Conservation (phyloP, 35 echinoderm and acorn worm genomes). For the Apostichopus japonicus region DNA sequence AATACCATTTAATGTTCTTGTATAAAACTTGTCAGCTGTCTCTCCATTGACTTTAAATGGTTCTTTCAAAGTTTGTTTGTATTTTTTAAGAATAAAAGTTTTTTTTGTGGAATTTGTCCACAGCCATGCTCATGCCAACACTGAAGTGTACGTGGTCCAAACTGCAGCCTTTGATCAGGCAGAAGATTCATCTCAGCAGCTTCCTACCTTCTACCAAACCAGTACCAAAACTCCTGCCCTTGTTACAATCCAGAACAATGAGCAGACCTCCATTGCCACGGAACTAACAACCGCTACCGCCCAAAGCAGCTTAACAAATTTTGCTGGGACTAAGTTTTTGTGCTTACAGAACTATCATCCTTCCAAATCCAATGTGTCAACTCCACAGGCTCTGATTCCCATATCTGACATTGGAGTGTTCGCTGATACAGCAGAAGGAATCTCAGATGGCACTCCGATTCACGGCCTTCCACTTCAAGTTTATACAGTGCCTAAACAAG, state of each 20-base stretch:
- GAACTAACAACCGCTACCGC: not conserved
- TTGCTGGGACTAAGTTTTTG: conserved; percentile 9
- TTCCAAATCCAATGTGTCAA: not conserved
- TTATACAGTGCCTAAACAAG: conserved; percentile 11
- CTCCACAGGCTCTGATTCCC: conserved; percentile 27
- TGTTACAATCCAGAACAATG: not conserved
- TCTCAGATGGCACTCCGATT: not conserved
- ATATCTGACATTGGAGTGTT: conserved; percentile 17
- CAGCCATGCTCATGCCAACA: not conserved
- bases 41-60: too few relatives aligned
- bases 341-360: conserved; percentile 33
- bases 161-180: conserved; percentile 16
- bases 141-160: not conserved
- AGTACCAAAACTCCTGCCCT: not conserved
- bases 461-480: conserved; percentile 6
- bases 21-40: too few relatives aligned
- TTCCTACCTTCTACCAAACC: not conserved
- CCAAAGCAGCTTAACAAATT: conserved; percentile 1
- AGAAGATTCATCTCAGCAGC: not conserved
- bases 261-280: not conserved
- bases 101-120: not conserved
- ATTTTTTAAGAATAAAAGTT: too few relatives aligned
- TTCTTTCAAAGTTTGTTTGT: not conserved
- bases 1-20: too few relatives aligned
- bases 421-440: not conserved